phyloP scores from a whole-genome alignment of 2,888 invertebrate genomes.

The Lissocephala sabroskyi region DNA sequence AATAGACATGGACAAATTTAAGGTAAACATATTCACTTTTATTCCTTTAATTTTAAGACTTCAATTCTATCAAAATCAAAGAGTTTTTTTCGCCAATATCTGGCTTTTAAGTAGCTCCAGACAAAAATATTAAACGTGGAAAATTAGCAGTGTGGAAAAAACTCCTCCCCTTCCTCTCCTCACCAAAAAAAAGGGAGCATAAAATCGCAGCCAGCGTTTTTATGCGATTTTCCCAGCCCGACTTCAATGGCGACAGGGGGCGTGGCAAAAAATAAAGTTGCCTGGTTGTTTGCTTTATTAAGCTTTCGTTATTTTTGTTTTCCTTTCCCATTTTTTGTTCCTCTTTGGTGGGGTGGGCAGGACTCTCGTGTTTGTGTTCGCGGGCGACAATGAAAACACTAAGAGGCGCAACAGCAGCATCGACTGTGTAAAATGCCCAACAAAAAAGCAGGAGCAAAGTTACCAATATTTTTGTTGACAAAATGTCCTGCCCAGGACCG shows the following conservation, averaged over 20 bases:
- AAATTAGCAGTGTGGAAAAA: slow-evolving; percentile 22
- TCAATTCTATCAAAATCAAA: slow-evolving; percentile 14
- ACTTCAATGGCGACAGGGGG: not conserved
- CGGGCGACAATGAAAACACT: slow-evolving; percentile 1
- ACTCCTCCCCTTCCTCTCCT: too few species aligned
- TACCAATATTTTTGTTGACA: slow-evolving; percentile 37
- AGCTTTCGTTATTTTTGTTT: slow-evolving; percentile 30
- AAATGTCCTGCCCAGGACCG: slow-evolving; percentile 22
- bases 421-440: slow-evolving; percentile 28
- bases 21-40: slow-evolving; percentile 32
- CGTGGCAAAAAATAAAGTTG: slow-evolving; percentile 37
- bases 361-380: too few species aligned
- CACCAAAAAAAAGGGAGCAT: slow-evolving; percentile 10
- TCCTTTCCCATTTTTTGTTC: not conserved
- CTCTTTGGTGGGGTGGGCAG: not conserved
- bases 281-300: slow-evolving; percentile 33
- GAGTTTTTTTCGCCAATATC: slow-evolving; percentile 9
- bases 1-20: slow-evolving; percentile 43
- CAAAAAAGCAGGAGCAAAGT: not conserved
- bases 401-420: slow-evolving; percentile 4
- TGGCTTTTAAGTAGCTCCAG: too few species aligned
- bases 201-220: slow-evolving; percentile 10
- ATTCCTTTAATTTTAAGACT: slow-evolving; percentile 1
- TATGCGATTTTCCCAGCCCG: slow-evolving; percentile 2
- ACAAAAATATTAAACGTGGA: slow-evolving; percentile 13